A percentile compares a stretch with the other conserved stretches of the same genome.
Conservation (phyloP, 1,140 invertebrate species). For the Cydia fagiglandana region DNA sequence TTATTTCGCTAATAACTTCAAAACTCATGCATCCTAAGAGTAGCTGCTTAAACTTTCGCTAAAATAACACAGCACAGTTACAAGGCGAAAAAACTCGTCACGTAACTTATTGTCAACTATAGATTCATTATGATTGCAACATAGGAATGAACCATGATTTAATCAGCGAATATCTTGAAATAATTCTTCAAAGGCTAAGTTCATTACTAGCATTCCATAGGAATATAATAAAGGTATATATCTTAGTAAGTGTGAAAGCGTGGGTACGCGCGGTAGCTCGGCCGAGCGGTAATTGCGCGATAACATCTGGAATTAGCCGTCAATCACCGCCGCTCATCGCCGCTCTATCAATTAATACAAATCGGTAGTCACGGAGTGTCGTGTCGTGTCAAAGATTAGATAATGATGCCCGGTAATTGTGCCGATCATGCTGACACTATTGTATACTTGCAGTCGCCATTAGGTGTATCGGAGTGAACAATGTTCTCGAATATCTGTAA, state of each 20-base stretch:
- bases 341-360: constrained; percentile 73
- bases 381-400: constrained; percentile 58
- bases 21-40: too few species aligned
- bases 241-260: constrained; percentile 15
- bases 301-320: constrained; percentile 74
- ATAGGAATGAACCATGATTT: too few species aligned
- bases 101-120: too few species aligned
- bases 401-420: constrained; percentile 66
- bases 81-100: too few species aligned
- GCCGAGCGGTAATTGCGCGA: constrained; percentile 61
- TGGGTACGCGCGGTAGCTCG: constrained; percentile 22
- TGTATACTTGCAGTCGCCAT: neutral
- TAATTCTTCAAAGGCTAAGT: too few species aligned
- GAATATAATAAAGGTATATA: neutral
- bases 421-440: constrained; percentile 46
- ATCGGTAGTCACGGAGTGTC: constrained; percentile 69
- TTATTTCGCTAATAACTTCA: too few species aligned
- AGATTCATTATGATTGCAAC: too few species aligned
- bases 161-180: too few species aligned
- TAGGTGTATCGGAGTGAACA: neutral
- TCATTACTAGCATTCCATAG: neutral
- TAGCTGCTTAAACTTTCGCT: too few species aligned
- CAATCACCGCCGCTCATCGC: constrained; percentile 69
- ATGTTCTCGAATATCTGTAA: neutral
- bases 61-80: too few species aligned